Evolutionary conservation across 2,113 vertebrate species (phyloP), one percentile per base, ranked within the genome.

Genomic region (Forbesichthys agassizii): DNA sequence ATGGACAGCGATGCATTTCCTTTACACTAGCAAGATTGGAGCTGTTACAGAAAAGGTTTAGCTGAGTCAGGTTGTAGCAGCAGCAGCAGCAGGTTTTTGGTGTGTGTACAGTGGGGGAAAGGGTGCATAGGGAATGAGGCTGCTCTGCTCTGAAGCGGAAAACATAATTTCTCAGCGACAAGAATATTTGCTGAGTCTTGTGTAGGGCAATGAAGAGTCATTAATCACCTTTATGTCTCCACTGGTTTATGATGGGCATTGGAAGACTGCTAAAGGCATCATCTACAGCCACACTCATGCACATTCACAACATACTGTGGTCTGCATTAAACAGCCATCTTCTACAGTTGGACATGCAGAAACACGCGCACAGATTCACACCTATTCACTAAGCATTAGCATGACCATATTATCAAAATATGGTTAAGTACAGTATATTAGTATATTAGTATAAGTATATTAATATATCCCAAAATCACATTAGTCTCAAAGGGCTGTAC

Each of bases 161-260:
- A 78, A 63, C 47, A 69, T 75, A 78, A 79, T 64, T 68, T 75
- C 55, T 61, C 46, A 36, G 51, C 61, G 36, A 75, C 71, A 48
- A 72, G 61, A 75, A 52, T 62, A 80, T 61, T 7, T 80, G 80
- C 82, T 79, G 80, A 83, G 75, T 61, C 33, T 48, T 18, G 72
- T 14, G 54, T 27, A 64, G 66, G 64, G 72, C 69, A 73, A 81
- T 56, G 48, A 27, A 71, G 55, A 33, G 27, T 42, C 79, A 84
- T 87, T 73, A 88, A 89, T 89, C 79, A 89, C 65, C 16, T 36
- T 47, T 55, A 69, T 57, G 63, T 69, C 80, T 84, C 48, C 73
- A 70, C 60, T 67, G 64, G 54, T 65, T 79, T 66, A 75, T 81
- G 68, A 78, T 51, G 53, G 73, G 71, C 71, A 75, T 69, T 55